Evolutionary conservation across 2,113 vertebrate genomes (phyloP), one percentile per base, ranked within the genome.

Genomic region (Castor canadensis): DNA sequence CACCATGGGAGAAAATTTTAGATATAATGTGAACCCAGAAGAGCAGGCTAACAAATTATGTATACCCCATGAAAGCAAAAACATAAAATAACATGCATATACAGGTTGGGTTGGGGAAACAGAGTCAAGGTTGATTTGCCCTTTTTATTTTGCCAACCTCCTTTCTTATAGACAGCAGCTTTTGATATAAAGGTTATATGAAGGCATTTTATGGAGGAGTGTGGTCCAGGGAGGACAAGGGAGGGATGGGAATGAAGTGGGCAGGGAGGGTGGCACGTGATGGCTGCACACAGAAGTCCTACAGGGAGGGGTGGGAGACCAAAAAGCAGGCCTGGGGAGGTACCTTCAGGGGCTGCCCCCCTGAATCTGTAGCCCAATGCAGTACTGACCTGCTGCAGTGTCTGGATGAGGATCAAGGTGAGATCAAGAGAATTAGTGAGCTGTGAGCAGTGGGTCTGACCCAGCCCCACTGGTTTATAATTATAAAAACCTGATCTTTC

Each of bases 21-120:
- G 3, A 75, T 64, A 40, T 45, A 45, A 56, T 32, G 47, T 81
- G 49, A 89, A 75, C n/a, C 73, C 30, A 45, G 13, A 86, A 87
- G 80, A 86, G 47, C 76, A 79, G 85, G n/a, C 84, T 58, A 67
- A 43, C 76, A 81, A 76, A 67, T 72, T 19, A 45, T 45, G 32
- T 8, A 19, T 16, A 49, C 12, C 3, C 49, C 9, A 0, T 11
- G 22, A 76, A 32, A 75, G 19, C 40, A 69, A 73, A 40, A 47
- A 4, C 19, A 26, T 64, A 62, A 92, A 83, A 56, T 19, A 32
- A 35, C 35, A 30, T 7, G 40, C 9, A 5, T 1, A 1, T 6
- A 2, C 0, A 54, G 62, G 6, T 0, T 62, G 80, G 28, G 38
- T 38, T 35, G 52, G 76, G 64, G 75, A 67, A 58, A n/a, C 8